Evolutionary conservation across 2,797 vertebrate genomes (phyloP).

Genomic region (Enteromius treurensis): DNA sequence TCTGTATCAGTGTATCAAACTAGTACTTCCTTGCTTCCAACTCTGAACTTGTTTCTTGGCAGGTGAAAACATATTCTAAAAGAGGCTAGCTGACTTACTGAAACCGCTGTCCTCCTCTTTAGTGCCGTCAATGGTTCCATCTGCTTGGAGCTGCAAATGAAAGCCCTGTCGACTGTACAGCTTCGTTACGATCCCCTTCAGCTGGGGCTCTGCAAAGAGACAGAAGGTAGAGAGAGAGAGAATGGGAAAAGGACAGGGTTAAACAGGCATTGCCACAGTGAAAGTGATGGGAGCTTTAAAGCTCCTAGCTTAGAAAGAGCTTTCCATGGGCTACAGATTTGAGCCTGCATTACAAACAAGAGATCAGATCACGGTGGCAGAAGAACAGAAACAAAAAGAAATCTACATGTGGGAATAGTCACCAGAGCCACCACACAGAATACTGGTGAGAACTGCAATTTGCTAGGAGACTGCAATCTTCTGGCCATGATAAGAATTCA

Average conservation of each 20-base stretch:
- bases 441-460: not conserved
- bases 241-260: slow-evolving; percentile 38
- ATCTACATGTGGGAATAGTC: not conserved
- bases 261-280: slow-evolving; percentile 28
- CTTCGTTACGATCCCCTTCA: slow-evolving; percentile 99
- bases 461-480: not conserved
- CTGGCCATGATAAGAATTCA: not conserved
- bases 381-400: not conserved
- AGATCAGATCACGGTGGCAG: slow-evolving; percentile 7
- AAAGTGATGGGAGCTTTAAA: slow-evolving; percentile 37
- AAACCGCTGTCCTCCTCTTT: slow-evolving; percentile 98
- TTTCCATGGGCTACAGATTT: slow-evolving; percentile 38
- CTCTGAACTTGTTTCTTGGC: slow-evolving; percentile 58
- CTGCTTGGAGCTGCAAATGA: slow-evolving; percentile 98
- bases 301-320: slow-evolving; percentile 27
- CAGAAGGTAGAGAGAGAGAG: slow-evolving; percentile 20
- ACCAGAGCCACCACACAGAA: not conserved
- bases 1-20: not conserved
- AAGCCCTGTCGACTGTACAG: slow-evolving; percentile 98
- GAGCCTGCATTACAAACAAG: slow-evolving; percentile 37
- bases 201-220: slow-evolving; percentile 89
- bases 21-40: not conserved
- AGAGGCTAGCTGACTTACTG: slow-evolving; percentile 83
- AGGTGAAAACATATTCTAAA: not conserved
- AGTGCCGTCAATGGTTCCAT: slow-evolving; percentile 98